Percentiles rank a stretch among this genome's conserved stretches.
phyloP scores from a whole-genome alignment of 2,797 vertebrate genomes.

The Rhadinocentrus ornatus region DNA sequence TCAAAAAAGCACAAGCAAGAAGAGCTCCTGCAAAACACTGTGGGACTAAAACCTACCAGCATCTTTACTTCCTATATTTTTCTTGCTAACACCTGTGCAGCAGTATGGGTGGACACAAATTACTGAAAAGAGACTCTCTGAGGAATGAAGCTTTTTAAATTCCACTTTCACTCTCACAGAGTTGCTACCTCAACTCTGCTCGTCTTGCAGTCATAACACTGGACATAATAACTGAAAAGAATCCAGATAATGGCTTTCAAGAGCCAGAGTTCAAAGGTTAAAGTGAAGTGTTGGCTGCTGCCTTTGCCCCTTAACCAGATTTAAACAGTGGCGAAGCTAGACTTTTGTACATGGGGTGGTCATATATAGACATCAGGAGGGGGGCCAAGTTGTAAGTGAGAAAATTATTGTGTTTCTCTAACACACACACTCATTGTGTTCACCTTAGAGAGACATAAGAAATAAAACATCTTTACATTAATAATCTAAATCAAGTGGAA shows the following conservation, averaged over 20 bases:
- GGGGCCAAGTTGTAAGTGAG: too few relatives aligned
- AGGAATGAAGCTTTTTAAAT: constrained; percentile 9
- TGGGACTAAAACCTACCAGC: constrained; percentile 6
- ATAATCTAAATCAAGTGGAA: too few relatives aligned
- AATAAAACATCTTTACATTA: too few relatives aligned
- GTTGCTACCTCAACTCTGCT: constrained; percentile 1
- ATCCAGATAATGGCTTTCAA: constrained; percentile 25
- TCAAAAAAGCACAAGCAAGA: background rate
- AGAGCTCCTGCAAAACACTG: background rate
- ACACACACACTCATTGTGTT: too few relatives aligned
- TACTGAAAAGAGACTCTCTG: background rate
- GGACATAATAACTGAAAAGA: constrained; percentile 5
- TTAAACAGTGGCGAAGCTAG: background rate
- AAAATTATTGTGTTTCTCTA: too few relatives aligned
- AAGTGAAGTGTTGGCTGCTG: constrained; percentile 13
- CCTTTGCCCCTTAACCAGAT: constrained; percentile 17
- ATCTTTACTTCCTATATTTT: background rate
- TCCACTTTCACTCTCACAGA: background rate
- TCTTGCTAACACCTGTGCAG: background rate
- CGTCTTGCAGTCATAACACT: background rate
- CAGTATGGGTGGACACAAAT: background rate
- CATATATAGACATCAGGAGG: too few relatives aligned
- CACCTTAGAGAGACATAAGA: too few relatives aligned
- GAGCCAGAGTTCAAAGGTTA: constrained; percentile 35
- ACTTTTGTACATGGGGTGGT: background rate